These are phyloP conservation scores for Stegodyphus mimosarum DNA, from an alignment of 1,140 invertebrate genomes.

Conservation along the genomic window DNA sequence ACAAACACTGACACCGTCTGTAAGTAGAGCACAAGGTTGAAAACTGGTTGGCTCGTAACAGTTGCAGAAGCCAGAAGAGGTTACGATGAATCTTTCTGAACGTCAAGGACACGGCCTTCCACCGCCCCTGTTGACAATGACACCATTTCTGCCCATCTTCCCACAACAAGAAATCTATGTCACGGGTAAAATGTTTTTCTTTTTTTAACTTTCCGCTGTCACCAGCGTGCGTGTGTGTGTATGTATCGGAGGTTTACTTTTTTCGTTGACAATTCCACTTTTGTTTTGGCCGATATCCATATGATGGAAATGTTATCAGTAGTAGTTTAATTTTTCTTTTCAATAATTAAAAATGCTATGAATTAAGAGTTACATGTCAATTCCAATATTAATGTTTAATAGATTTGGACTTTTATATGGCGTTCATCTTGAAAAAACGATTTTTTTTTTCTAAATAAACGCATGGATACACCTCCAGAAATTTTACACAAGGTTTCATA, in stretches of 20 bases:
- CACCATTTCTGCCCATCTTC: slow-evolving; percentile 43
- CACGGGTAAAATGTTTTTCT: slow-evolving; percentile 24
- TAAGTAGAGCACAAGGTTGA: background rate
- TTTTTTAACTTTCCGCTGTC: background rate
- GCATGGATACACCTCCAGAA: too few relatives aligned
- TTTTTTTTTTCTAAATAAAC: too few relatives aligned
- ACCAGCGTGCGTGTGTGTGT: background rate
- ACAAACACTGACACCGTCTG: background rate
- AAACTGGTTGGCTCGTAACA: background rate
- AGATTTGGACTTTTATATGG: too few relatives aligned
- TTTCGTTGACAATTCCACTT: background rate
- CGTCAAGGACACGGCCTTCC: slow-evolving; percentile 49
- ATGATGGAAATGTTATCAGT: too few relatives aligned
- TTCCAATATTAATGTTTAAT: too few relatives aligned
- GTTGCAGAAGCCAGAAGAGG: background rate
- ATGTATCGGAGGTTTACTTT: background rate
- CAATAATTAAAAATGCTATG: too few relatives aligned
- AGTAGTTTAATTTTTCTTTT: too few relatives aligned
- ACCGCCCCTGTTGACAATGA: slow-evolving; percentile 48
- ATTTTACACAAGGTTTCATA: too few relatives aligned
- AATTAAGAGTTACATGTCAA: too few relatives aligned
- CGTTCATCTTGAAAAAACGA: too few relatives aligned
- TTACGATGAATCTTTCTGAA: background rate
- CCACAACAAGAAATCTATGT: slow-evolving; percentile 40
- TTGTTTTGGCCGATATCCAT: too few relatives aligned